phyloP scores from a whole-genome alignment of 1,140 invertebrate genomes.

The Agraylea sexmaculata region DNA sequence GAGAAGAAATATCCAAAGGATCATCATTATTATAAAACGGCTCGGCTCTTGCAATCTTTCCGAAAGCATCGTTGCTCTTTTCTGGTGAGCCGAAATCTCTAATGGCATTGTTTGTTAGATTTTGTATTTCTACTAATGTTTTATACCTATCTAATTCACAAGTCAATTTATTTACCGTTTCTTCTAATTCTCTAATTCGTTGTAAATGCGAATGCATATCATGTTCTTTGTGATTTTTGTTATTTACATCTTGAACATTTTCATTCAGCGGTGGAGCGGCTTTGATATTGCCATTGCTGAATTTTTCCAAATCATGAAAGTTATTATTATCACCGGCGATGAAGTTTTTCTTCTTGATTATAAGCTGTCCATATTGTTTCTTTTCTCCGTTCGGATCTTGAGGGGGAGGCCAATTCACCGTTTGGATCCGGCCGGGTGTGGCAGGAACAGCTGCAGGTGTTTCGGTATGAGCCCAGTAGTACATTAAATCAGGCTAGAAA shows the following conservation, averaged over 20 bases:
- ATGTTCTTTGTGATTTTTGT: constrained; percentile 12
- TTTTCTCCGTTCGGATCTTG: constrained; percentile 9
- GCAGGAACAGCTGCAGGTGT: constrained; percentile 48
- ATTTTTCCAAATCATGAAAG: constrained; percentile 25
- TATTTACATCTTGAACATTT: too few species aligned
- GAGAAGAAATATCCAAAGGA: too few species aligned
- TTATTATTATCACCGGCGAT: too few species aligned
- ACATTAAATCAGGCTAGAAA: constrained; percentile 73
- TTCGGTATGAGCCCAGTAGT: constrained; percentile 77
- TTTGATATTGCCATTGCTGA: constrained; percentile 26
- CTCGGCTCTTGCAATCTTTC: constrained; percentile 19
- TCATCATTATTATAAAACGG: constrained; percentile 21
- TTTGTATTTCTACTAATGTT: constrained; percentile 39
- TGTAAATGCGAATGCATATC: constrained; percentile 5
- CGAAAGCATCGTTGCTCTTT: constrained; percentile 12
- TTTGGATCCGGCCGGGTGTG: constrained; percentile 50
- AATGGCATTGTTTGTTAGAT: constrained; percentile 37
- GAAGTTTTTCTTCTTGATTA: not conserved
- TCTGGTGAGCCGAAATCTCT: constrained; percentile 36
- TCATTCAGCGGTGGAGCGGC: too few species aligned
- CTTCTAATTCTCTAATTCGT: constrained; percentile 27
- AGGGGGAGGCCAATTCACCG: constrained; percentile 31
- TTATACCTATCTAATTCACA: constrained; percentile 43
- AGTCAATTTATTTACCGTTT: constrained; percentile 38
- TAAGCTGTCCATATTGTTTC: not conserved